A percentile compares a stretch with the other conserved stretches of the same genome.
Evolutionary conservation across 2,888 invertebrate genomes (phyloP).

Genomic region (Polymixis flavicincta): DNA sequence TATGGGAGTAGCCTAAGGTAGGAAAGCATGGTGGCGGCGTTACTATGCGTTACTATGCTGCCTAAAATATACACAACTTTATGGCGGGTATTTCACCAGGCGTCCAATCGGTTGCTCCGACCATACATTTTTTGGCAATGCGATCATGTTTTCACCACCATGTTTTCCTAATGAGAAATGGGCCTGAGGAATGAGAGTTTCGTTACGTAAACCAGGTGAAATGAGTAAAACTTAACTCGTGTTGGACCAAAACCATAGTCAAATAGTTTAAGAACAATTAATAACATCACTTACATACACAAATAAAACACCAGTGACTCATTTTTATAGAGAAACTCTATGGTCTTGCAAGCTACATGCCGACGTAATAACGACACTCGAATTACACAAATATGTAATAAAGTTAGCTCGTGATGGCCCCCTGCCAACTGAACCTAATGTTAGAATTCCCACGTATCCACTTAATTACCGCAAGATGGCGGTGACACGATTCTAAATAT

Average conservation of each 20-base stretch:
- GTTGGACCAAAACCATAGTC: too few relatives aligned
- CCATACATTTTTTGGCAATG: too few relatives aligned
- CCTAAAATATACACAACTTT: too few relatives aligned
- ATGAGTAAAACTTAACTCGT: too few relatives aligned
- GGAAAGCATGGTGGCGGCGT: too few relatives aligned
- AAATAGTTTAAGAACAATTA: too few relatives aligned
- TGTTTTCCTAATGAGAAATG: too few relatives aligned
- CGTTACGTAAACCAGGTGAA: not conserved
- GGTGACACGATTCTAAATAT: constrained; percentile 64
- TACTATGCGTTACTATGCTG: too few relatives aligned
- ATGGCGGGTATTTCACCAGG: too few relatives aligned
- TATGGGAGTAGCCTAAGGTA: not conserved
- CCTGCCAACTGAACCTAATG: constrained; percentile 54
- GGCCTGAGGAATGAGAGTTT: too few relatives aligned
- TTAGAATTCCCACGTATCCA: constrained; percentile 66
- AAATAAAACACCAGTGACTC: constrained; percentile 46
- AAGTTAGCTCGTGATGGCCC: constrained; percentile 66
- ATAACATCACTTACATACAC: not conserved
- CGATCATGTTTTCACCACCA: too few relatives aligned
- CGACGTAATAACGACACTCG: constrained; percentile 59
- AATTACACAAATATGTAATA: constrained; percentile 68
- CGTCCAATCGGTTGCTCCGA: too few relatives aligned
- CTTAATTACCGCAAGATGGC: constrained; percentile 62
- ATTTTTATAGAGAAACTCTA: constrained; percentile 59
- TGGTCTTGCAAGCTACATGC: constrained; percentile 51